phyloP scores from a whole-genome alignment of 1,140 invertebrate genomes.

The Seison nebaliae region DNA sequence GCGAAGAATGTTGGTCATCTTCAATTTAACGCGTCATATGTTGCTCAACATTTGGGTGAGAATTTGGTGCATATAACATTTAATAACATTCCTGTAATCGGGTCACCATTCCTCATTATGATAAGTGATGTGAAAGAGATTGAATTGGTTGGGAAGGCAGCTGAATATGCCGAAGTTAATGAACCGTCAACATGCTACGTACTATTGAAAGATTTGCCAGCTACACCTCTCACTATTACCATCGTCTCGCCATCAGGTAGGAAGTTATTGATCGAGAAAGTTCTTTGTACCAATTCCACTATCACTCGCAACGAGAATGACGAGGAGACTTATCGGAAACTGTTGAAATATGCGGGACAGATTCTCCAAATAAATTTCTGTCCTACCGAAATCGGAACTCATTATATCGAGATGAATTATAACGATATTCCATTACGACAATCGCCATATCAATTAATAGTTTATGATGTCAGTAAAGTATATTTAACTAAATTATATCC shows the following conservation, averaged over 20 bases:
- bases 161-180: background rate
- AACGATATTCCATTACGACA: slow-evolving; percentile 3
- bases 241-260: slow-evolving; percentile 1
- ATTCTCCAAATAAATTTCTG: slow-evolving; percentile 7
- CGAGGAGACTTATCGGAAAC: background rate
- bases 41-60: slow-evolving; percentile 17
- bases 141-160: slow-evolving; percentile 13
- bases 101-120: slow-evolving; percentile 17
- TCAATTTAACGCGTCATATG: slow-evolving; percentile 20
- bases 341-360: background rate
- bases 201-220: too few species aligned
- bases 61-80: slow-evolving; percentile 66
- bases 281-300: slow-evolving; percentile 1
- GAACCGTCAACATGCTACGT: too few species aligned
- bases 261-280: slow-evolving; percentile 2
- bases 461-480: slow-evolving; percentile 6
- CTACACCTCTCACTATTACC: slow-evolving; percentile 1
- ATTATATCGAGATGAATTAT: slow-evolving; percentile 1
- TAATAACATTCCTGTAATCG: slow-evolving; percentile 39
- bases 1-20: slow-evolving; percentile 13
- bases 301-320: background rate
- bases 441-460: slow-evolving; percentile 8
- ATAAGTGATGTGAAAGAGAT: slow-evolving; percentile 17
- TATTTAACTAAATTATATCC: too few species aligned
- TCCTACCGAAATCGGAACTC: slow-evolving; percentile 9